Conservation (phyloP, 2,888 invertebrate species). For the Epirrita christyi region DNA sequence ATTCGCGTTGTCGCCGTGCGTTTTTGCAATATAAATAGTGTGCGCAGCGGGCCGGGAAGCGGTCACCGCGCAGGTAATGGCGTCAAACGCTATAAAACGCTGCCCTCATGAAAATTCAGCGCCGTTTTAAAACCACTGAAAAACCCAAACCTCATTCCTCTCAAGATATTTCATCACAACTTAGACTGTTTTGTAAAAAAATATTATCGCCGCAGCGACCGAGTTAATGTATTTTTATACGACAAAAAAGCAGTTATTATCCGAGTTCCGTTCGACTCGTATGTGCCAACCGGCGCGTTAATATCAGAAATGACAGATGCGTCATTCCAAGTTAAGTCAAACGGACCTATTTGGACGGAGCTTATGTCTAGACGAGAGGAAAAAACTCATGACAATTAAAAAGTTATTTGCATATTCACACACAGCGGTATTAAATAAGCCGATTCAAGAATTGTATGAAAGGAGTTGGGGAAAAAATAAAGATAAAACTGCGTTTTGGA, state of each 20-base stretch:
- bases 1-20: constrained; percentile 66
- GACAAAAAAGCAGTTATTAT: constrained; percentile 64
- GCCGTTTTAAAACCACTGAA: constrained; percentile 63
- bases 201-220: constrained; percentile 57
- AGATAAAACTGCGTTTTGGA: constrained; percentile 57
- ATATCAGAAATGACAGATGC: constrained; percentile 82
- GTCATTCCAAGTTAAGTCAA: constrained; percentile 60
- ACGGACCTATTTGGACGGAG: constrained; percentile 49
- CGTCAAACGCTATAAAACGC: constrained; percentile 74
- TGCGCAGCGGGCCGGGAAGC: constrained; percentile 55
- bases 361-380: constrained; percentile 50
- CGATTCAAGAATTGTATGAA: constrained; percentile 64
- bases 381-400: constrained; percentile 71
- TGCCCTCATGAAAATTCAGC: constrained; percentile 80
- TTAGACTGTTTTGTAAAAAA: constrained; percentile 53
- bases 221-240: constrained; percentile 52
- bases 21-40: constrained; percentile 75
- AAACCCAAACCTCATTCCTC: constrained; percentile 61
- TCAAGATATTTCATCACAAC: constrained; percentile 64
- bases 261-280: constrained; percentile 58
- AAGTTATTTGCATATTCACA: constrained; percentile 78
- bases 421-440: constrained; percentile 55
- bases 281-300: constrained; percentile 70
- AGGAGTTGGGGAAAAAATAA: constrained; percentile 54
- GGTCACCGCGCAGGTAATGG: constrained; percentile 63